Base-by-base conservation (phyloP, 1,140 invertebrate genomes). In the Gerris buenoi region DNA sequence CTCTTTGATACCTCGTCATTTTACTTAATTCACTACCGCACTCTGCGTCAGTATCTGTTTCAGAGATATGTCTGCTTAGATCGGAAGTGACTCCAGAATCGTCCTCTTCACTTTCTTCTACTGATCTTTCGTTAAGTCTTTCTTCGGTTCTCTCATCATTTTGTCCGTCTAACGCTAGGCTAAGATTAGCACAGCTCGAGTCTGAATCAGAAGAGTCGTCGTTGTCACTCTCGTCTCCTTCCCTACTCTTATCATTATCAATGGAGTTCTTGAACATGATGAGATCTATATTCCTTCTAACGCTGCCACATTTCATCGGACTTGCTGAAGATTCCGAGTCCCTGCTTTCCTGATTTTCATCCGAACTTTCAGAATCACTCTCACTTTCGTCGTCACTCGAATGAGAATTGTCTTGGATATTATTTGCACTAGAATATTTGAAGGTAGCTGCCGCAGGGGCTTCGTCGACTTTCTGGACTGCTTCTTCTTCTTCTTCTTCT, bases 61-160 rank as follows among this genome's bases (percentile, higher is more conserved):
- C 86, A 0, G 86, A 87, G 67, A 87, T 81, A 67, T 85, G 83
- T 46, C 84, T 78, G 69, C 85, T 86, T 73, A 86, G 80, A 72
- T 88, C 86, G 0, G 84, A 85, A 1, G 85, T 87, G 0, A 88
- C 85, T 14, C 86, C 86, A 10, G 86, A 88, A 73, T 88, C 86
- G 60, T 85, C 83, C 70, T 88, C 86, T 62, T 85, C 84, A 33
- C 81, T 82, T 68, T 83, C 81, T 0, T 82, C 81, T 33, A 81
- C 46, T 77, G 65, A 46, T 64, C 28, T 60, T 64, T 62, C 63
- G 3, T 27, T 64, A 0, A 46, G 27, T 76, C 33, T 78, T 23
- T 28, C 66, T 56, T 25, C 59, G 14, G 28, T 66, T 29, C 27
- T 63, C 5, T 46, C 63, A 5, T 57, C 56, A 25, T 28, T 68